Percentiles rank a stretch among this genome's conserved stretches.
These are phyloP conservation scores for Gila orcuttii DNA, from an alignment of 2,113 vertebrate genomes.

Conservation along the genomic window DNA sequence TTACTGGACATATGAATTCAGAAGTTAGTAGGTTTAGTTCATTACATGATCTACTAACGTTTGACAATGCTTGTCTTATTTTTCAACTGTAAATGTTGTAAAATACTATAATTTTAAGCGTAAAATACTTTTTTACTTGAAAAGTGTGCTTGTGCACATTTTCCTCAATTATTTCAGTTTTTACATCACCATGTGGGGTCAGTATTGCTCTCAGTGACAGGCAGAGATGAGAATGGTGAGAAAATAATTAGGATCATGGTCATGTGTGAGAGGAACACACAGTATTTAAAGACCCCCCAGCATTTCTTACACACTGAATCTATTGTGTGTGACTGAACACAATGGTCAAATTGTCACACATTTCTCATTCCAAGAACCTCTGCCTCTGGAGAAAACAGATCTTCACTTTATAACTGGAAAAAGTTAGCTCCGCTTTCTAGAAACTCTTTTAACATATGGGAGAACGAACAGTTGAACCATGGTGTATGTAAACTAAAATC, in stretches of 20 bases:
- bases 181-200: conserved; percentile 70
- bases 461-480: not conserved
- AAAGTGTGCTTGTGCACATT: not conserved
- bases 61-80: not conserved
- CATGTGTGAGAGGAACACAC: not conserved
- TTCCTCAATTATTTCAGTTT: conserved; percentile 54
- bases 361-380: conserved; percentile 14
- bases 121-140: not conserved
- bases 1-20: not conserved
- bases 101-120: not conserved
- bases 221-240: conserved; percentile 39
- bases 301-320: not conserved
- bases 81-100: not conserved
- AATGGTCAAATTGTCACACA: too few relatives aligned
- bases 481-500: not conserved
- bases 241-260: not conserved
- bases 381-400: not conserved
- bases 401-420: not conserved
- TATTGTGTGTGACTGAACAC: not conserved
- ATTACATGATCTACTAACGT: not conserved
- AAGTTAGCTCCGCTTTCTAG: not conserved
- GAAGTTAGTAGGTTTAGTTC: not conserved
- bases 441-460: not conserved
- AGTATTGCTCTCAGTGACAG: conserved; percentile 67
- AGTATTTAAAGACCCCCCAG: not conserved